Conservation (phyloP, 2,797 vertebrate genomes). For the Rhinoraja longicauda region DNA sequence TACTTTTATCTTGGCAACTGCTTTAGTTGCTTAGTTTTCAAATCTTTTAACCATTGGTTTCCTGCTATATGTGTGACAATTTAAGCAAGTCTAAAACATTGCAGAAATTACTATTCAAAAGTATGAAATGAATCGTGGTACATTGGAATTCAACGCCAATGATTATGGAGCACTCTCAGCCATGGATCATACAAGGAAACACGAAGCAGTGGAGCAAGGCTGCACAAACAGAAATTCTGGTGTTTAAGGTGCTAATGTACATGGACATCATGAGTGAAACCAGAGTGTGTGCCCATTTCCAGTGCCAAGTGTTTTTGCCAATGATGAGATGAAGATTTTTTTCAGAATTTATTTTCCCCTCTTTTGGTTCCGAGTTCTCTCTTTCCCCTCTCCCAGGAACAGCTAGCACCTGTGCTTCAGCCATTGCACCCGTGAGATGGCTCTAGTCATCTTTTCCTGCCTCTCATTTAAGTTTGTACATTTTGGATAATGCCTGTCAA, state of each 20-base stretch:
- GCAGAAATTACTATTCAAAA: not conserved
- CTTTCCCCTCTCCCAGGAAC: too few relatives aligned
- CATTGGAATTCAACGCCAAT: not conserved
- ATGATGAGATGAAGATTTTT: not conserved
- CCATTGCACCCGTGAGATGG: not conserved
- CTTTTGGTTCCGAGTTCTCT: not conserved
- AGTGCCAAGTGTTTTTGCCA: not conserved
- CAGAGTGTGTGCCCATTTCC: not conserved
- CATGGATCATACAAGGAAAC: not conserved
- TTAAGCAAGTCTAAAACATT: not conserved
- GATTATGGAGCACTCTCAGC: not conserved
- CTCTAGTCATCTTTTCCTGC: not conserved
- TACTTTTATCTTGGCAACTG: not conserved
- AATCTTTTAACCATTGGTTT: not conserved
- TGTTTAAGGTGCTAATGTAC: not conserved
- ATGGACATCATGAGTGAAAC: not conserved
- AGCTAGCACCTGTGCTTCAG: not conserved
- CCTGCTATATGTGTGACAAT: not conserved
- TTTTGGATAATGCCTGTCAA: not conserved
- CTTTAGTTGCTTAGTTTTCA: not conserved
- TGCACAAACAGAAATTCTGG: not conserved
- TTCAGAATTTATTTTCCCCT: not conserved
- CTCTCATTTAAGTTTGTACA: not conserved
- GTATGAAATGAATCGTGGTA: not conserved
- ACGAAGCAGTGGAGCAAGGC: not conserved